phyloP scores from a whole-genome alignment of 92 coral and sea anemone species.

The Siderastrea siderea region DNA sequence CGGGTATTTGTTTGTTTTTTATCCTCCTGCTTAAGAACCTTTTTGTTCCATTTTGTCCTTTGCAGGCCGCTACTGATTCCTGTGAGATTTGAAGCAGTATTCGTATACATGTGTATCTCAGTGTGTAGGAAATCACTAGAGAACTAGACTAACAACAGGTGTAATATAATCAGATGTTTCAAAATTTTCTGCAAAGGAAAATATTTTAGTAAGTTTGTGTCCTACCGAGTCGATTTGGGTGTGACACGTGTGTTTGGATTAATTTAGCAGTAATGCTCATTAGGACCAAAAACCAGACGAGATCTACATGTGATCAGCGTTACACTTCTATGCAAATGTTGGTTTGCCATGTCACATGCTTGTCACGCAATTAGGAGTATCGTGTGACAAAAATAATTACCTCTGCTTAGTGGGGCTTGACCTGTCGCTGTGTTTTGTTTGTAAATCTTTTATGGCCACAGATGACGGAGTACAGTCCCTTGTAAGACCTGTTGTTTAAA shows the following conservation, averaged over 20 bases:
- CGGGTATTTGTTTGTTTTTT: background rate
- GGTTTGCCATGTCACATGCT: no score
- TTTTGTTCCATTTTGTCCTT: constrained; percentile 12
- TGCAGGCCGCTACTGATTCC: constrained; percentile 74
- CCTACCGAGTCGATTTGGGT: background rate
- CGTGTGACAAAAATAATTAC: no score
- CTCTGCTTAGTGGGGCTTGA: no score
- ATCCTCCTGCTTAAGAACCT: background rate
- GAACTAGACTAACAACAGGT: background rate
- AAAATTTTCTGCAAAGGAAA: background rate
- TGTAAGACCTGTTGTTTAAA: no score
- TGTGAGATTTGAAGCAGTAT: background rate
- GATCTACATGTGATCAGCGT: no score
- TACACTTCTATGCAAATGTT: no score
- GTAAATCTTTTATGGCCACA: no score
- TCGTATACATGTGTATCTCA: background rate
- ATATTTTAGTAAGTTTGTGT: background rate
- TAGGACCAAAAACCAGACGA: no score
- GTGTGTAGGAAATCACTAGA: background rate
- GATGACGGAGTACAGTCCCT: no score
- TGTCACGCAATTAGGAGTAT: no score
- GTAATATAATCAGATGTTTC: background rate
- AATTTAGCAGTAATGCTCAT: background rate
- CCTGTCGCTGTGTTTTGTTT: no score
- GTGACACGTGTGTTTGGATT: background rate